Conservation (phyloP, 2,888 invertebrate species). For the Heliothis peltigera region DNA sequence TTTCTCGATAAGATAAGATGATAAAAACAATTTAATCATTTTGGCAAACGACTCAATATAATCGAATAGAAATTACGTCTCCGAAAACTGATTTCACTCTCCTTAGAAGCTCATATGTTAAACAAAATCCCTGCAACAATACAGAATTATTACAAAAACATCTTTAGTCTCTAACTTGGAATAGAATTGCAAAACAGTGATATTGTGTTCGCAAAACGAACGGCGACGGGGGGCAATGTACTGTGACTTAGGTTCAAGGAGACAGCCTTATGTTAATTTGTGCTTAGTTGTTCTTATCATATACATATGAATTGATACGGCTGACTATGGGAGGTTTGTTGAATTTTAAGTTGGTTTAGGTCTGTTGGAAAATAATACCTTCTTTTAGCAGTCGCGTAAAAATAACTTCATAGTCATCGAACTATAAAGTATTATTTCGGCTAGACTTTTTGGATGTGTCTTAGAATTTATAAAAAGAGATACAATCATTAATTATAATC, state of each 20-base stretch:
- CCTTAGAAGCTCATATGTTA: neutral
- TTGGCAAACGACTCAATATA: too few relatives aligned
- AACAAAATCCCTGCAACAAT: constrained; percentile 28
- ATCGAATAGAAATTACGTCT: too few relatives aligned
- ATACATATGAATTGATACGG: constrained; percentile 23
- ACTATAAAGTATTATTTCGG: too few relatives aligned
- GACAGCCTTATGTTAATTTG: constrained; percentile 49
- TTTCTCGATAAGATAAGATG: too few relatives aligned
- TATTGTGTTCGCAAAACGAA: constrained; percentile 34
- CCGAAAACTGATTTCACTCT: too few relatives aligned
- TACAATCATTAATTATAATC: too few relatives aligned
- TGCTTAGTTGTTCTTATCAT: constrained; percentile 46
- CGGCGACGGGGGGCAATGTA: constrained; percentile 42
- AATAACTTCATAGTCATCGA: too few relatives aligned
- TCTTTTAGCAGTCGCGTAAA: too few relatives aligned
- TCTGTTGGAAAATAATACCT: neutral
- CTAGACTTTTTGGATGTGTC: too few relatives aligned
- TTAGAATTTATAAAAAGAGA: too few relatives aligned
- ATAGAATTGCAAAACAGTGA: constrained; percentile 59
- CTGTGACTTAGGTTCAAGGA: constrained; percentile 56
- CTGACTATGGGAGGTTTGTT: neutral
- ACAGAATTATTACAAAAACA: constrained; percentile 29
- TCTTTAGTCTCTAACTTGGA: constrained; percentile 36
- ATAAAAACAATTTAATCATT: too few relatives aligned
- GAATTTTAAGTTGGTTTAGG: neutral